These are phyloP conservation scores for Gastrophryne carolinensis DNA, from an alignment of 2,797 vertebrate genomes.

Conservation along the genomic window DNA sequence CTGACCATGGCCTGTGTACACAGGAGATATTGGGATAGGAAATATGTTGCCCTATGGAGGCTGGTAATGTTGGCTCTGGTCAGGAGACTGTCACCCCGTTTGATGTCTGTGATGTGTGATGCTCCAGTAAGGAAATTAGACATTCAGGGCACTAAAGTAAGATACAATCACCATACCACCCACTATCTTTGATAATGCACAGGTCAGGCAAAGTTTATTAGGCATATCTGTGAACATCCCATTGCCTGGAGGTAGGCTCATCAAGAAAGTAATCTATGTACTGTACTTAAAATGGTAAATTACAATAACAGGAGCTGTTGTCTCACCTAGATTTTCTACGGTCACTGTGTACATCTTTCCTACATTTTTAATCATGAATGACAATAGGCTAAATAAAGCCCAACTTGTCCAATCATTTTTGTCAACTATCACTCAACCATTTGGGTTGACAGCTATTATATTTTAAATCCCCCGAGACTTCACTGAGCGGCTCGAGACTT, in stretches of 20 bases:
- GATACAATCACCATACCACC: constrained; percentile 30
- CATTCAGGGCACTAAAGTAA: constrained; percentile 57
- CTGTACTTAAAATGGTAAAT: neutral
- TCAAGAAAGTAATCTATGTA: neutral
- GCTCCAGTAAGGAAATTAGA: constrained; percentile 67
- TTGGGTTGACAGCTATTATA: too few relatives aligned
- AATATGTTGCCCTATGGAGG: constrained; percentile 30
- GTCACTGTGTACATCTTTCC: too few relatives aligned
- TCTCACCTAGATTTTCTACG: too few relatives aligned
- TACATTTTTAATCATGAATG: too few relatives aligned
- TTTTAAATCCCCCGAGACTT: too few relatives aligned
- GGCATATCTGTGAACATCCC: neutral
- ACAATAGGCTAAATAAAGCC: too few relatives aligned
- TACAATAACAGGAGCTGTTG: neutral
- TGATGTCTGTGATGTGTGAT: constrained; percentile 61
- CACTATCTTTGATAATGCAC: constrained; percentile 15
- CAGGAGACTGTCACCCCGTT: constrained; percentile 49
- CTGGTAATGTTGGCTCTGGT: neutral
- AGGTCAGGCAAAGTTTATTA: constrained; percentile 45
- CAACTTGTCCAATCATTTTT: too few relatives aligned
- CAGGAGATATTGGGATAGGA: constrained; percentile 42
- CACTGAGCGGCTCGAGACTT: too few relatives aligned
- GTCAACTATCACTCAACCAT: too few relatives aligned
- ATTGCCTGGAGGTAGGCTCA: neutral
- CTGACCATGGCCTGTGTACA: constrained; percentile 26